Evolutionary conservation across 1,140 invertebrate species (phyloP).

Genomic region (Belonocnema kinseyi): DNA sequence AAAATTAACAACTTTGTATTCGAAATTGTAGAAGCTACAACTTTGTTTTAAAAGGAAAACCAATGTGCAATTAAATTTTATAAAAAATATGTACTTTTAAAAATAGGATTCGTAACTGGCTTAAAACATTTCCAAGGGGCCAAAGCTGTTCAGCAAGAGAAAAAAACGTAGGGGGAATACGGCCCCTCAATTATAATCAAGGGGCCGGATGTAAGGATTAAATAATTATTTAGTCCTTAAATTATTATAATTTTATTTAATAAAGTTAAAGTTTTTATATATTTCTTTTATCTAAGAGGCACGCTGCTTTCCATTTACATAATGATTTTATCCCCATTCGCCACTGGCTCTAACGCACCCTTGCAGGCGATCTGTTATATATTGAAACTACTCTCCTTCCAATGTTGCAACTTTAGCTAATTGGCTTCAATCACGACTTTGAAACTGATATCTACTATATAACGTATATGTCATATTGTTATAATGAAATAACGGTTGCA

Average conservation of each 20-base stretch:
- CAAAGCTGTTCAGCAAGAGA: too few relatives aligned
- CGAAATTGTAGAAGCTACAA: too few relatives aligned
- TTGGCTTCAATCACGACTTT: conserved; percentile 22
- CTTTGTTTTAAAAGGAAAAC: too few relatives aligned
- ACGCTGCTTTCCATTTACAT: not conserved
- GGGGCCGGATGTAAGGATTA: too few relatives aligned
- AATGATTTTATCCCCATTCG: not conserved
- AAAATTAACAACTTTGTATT: too few relatives aligned
- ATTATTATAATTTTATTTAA: not conserved
- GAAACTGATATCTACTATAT: conserved; percentile 3
- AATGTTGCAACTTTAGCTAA: conserved; percentile 2
- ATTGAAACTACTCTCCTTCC: not conserved
- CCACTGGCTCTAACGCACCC: not conserved
- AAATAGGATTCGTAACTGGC: too few relatives aligned
- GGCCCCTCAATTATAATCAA: too few relatives aligned
- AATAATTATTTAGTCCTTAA: too few relatives aligned
- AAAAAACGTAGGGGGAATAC: too few relatives aligned
- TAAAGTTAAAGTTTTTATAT: not conserved
- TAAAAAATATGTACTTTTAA: too few relatives aligned
- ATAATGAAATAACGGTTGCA: not conserved
- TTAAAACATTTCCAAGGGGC: too few relatives aligned
- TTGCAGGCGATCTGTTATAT: not conserved
- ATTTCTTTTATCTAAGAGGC: not conserved
- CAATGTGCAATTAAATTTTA: too few relatives aligned
- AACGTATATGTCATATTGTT: not conserved